Evolutionary conservation across 1,140 invertebrate genomes (phyloP).

Genomic region (Notospermus geniculatus): DNA sequence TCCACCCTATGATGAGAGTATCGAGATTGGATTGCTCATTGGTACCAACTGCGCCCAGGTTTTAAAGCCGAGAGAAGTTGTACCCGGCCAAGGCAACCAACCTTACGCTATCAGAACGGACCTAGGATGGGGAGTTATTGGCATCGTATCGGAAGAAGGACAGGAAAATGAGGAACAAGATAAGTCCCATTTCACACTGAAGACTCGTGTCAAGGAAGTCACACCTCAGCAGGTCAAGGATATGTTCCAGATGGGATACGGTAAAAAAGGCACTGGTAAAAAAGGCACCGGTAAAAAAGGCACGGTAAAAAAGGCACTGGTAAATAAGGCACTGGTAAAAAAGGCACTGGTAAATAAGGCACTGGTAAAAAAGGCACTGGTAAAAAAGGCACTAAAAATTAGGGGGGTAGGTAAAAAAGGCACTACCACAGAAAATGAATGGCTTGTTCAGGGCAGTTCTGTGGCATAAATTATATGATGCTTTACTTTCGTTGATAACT

Average conservation of each 20-base stretch:
- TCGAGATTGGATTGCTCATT: slow-evolving; percentile 21
- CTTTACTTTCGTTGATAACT: too few relatives aligned
- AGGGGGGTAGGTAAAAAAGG: too few relatives aligned
- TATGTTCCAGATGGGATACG: slow-evolving; percentile 21
- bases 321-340: too few relatives aligned
- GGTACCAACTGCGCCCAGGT: slow-evolving; percentile 18
- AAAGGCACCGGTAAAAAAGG: too few relatives aligned
- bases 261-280: slow-evolving; percentile 13
- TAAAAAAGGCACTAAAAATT: too few relatives aligned
- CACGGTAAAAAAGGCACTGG: too few relatives aligned
- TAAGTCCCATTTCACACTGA: too few relatives aligned
- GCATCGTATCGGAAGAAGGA: not conserved
- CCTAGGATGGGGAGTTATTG: slow-evolving; percentile 22
- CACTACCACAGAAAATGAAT: too few relatives aligned
- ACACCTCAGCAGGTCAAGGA: slow-evolving; percentile 6
- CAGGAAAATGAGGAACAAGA: not conserved
- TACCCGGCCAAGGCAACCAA: slow-evolving; percentile 4
- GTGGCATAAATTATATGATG: too few relatives aligned
- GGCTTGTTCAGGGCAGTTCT: too few relatives aligned
- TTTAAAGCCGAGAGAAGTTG: slow-evolving; percentile 17
- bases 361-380: too few relatives aligned
- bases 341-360: too few relatives aligned
- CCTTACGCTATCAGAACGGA: slow-evolving; percentile 20
- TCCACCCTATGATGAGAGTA: not conserved
- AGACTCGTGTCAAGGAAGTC: not conserved